Base-by-base conservation (phyloP, 1,140 invertebrate genomes). In the Venturia canescens region DNA sequence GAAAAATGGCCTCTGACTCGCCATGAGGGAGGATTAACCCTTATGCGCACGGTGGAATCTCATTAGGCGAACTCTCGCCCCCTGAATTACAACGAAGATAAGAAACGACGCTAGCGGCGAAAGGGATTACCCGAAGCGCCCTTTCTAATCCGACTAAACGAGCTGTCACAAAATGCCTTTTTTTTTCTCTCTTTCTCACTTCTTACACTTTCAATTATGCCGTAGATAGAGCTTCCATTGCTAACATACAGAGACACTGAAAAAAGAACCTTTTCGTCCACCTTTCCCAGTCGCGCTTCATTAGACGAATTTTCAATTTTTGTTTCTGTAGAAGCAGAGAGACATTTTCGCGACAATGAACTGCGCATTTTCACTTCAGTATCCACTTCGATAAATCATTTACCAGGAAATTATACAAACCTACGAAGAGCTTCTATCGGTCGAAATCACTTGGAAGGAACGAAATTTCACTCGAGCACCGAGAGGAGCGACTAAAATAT, bases 81-180 rank as follows among this genome's bases (percentile, higher is more conserved):
- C 23, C 74, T 80, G 50, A 66, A 79, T 66, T 80, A 80, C 78
- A 83, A 75, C 74, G 69, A 71, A 44, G 81, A 83, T 83, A 80
- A 80, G 81, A 80, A 75, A 16, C 38, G 72, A 57, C 48, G 44
- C 44, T 34, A 77, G 70, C 48, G 66, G 34, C 31, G 60, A 9
- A 6, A 13, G 50, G 81, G 78, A 83, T 83, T 83, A 83, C 75
- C 27, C 63, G 74, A 80, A 80, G 57, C 70, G 79, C 67, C 66
- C 57, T 50, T 44, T 38, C 38, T 80, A 83, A 83, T 83, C 81
- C 81, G 63, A 78, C 26, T 80, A 34, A 66, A 71, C 81, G 72
- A 48, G 76, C 70, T 79, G 57, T 72, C 53, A 23, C 80, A 63
- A 23, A 23, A 78, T 81, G 67, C 75, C n/a, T 34, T 71, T 71